Conservation (phyloP, 2,888 invertebrate genomes). For the Drosophila limbata region DNA sequence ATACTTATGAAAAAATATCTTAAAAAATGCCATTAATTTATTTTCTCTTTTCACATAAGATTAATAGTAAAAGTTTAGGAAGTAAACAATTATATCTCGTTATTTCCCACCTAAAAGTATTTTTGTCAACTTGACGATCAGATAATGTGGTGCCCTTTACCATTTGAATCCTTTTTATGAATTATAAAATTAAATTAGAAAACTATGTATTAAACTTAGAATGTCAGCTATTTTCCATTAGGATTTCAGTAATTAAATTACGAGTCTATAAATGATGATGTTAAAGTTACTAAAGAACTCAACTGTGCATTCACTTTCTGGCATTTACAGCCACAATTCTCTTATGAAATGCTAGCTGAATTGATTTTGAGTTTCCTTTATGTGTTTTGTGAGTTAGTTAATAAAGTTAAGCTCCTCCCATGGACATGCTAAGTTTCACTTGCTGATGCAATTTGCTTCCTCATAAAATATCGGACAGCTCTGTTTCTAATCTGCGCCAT, state of each 20-base stretch:
- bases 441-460: slow-evolving; percentile 63
- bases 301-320: slow-evolving; percentile 1
- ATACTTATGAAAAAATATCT: too few relatives aligned
- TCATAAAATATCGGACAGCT: slow-evolving; percentile 50
- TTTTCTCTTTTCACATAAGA: too few relatives aligned
- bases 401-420: slow-evolving; percentile 62
- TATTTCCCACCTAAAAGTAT: too few relatives aligned
- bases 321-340: slow-evolving; percentile 6
- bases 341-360: slow-evolving; percentile 21
- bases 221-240: too few relatives aligned
- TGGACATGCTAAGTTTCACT: slow-evolving; percentile 53
- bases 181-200: too few relatives aligned
- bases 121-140: too few relatives aligned
- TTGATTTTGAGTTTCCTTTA: slow-evolving; percentile 24
- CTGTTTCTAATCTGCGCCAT: slow-evolving; percentile 75
- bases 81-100: too few relatives aligned
- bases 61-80: too few relatives aligned
- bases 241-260: not conserved
- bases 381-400: slow-evolving; percentile 35
- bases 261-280: not conserved
- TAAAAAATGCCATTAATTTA: too few relatives aligned
- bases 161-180: too few relatives aligned
- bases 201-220: not conserved
- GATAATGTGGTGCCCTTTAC: too few relatives aligned
- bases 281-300: not conserved